These are phyloP conservation scores for Drosophila auraria DNA, from an alignment of 1,140 invertebrate genomes.

Conservation along the genomic window DNA sequence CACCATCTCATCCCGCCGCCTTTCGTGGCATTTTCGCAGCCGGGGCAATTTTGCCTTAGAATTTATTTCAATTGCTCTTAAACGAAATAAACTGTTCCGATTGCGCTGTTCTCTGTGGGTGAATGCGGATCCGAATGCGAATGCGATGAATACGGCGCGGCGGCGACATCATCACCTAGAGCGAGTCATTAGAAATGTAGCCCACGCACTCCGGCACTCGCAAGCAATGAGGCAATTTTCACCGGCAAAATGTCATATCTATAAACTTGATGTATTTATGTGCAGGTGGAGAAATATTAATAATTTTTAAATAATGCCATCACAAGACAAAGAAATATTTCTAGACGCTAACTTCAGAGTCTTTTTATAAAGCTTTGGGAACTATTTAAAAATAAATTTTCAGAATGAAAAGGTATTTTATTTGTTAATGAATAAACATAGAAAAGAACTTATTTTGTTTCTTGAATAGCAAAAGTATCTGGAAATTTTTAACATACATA, in stretches of 20 bases:
- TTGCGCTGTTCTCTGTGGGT: slow-evolving; percentile 21
- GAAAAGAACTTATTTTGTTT: background rate
- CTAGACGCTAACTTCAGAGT: background rate
- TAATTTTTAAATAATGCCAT: background rate
- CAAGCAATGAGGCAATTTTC: slow-evolving; percentile 32
- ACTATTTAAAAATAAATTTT: background rate
- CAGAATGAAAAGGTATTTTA: background rate
- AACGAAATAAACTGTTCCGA: slow-evolving; percentile 54
- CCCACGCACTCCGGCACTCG: slow-evolving; percentile 24
- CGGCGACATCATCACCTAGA: slow-evolving; percentile 36
- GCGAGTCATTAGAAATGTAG: slow-evolving; percentile 45
- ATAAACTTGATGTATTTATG: slow-evolving; percentile 7
- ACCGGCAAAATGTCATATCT: slow-evolving; percentile 7
- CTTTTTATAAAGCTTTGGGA: background rate
- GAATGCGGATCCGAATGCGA: slow-evolving; percentile 13
- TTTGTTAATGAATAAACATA: background rate
- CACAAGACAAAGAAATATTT: background rate
- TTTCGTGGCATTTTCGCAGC: slow-evolving; percentile 6
- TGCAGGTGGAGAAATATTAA: background rate
- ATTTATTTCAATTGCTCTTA: slow-evolving; percentile 73
- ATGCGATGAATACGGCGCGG: too few relatives aligned
- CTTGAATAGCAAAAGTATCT: background rate
- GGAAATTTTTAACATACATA: background rate
- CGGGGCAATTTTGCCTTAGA: slow-evolving; percentile 45
- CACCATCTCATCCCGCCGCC: background rate